Evolutionary conservation across 1,140 invertebrate species (phyloP), one percentile per base, ranked within the genome.

Genomic region (Macrosteles quadrilineatus): DNA sequence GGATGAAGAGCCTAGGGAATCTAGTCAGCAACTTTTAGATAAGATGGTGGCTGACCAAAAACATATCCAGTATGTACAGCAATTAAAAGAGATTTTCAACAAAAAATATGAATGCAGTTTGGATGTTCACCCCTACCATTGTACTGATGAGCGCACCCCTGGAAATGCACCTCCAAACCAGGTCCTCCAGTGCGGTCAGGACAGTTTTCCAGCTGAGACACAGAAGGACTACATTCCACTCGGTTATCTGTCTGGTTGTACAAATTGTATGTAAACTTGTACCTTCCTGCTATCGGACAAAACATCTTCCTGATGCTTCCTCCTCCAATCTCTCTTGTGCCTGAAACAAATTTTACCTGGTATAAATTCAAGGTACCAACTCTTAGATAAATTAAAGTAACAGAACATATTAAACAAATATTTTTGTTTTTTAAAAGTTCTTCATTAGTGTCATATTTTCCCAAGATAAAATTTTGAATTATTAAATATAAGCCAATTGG

Each of bases 271-370:
- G 82, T 85, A 71, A 89, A 86, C 59, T 83, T 82, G 78, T 85
- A 91, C 66, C 84, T 84, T 17, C 88, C 88, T 45, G 85, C 84
- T 65, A 90, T 83, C 3, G 89, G 88, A 65, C 89, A 91, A 75
- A 87, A 90, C 69, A 87, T 85, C 63, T 87, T 85, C 65, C 80
- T 80, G 19, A 85, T 82, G 19, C 79, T 73, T 63, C 78, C 73
- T 12, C 82, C 85, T 11, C 79, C 81, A 53, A 82, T 73, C 68
- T 85, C 85, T 74, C 79, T 83, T 3, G 81, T 85, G 77, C 86
- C 86, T 87, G 72, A 11, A 75, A 76, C 25, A n/a, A n/a, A n/a
- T n/a, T n/a, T n/a, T n/a, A n/a, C n/a, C n/a, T n/a, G n/a, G n/a
- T n/a, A n/a, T n/a, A n/a, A n/a, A n/a, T n/a, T n/a, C n/a, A n/a